phyloP scores from a whole-genome alignment of 2,888 invertebrate species.

The Andrena camellia region DNA sequence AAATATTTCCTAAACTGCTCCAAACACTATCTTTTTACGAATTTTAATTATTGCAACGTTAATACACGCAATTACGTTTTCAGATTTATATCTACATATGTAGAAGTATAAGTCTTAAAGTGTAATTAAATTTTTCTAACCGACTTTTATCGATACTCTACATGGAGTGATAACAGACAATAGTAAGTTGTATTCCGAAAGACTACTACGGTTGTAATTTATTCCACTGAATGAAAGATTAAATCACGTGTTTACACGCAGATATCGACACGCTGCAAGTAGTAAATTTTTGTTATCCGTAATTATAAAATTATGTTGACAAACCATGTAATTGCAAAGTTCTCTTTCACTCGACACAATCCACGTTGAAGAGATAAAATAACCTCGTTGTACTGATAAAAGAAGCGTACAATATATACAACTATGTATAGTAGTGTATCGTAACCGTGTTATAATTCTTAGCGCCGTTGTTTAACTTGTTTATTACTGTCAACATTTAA shows the following conservation, averaged over 20 bases:
- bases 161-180: neutral
- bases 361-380: conserved; percentile 12
- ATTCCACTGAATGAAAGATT: conserved; percentile 23
- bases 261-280: conserved; percentile 9
- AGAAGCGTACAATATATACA: neutral
- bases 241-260: conserved; percentile 14
- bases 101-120: no score
- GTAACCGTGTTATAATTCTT: no score
- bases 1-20: no score
- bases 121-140: neutral
- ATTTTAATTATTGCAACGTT: no score
- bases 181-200: neutral
- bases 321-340: conserved; percentile 15
- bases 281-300: conserved; percentile 1
- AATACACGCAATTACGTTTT: no score
- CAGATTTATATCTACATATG: no score
- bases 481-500: no score
- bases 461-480: no score
- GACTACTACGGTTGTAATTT: conserved; percentile 7
- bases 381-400: neutral
- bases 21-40: no score
- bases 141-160: neutral
- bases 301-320: conserved; percentile 4
- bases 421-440: neutral
- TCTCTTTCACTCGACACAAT: conserved; percentile 15